Conservation (phyloP, 1,140 invertebrate genomes). For the Drosophila athabasca region DNA sequence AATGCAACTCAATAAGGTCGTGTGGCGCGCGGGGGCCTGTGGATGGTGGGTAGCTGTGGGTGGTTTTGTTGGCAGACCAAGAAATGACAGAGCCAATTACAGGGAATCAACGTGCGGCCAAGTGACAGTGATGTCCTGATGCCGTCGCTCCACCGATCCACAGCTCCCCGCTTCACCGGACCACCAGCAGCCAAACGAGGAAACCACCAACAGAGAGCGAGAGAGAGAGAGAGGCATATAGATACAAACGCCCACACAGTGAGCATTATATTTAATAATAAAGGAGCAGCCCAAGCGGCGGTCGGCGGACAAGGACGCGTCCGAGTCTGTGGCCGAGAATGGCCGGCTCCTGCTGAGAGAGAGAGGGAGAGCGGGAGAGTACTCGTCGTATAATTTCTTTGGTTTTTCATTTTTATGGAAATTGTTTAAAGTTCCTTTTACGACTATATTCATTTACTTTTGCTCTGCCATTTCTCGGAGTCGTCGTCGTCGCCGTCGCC, state of each 20-base stretch:
- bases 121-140: conserved; percentile 36
- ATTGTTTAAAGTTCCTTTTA: conserved; percentile 75
- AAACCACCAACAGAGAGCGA: conserved; percentile 9
- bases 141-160: conserved; percentile 16
- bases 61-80: conserved; percentile 13
- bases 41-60: too few relatives aligned
- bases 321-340: too few relatives aligned
- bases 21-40: not conserved
- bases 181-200: conserved; percentile 17
- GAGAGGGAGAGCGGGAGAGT: not conserved
- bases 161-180: not conserved
- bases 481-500: conserved; percentile 1
- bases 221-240: not conserved
- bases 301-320: conserved; percentile 1
- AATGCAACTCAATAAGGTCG: conserved; percentile 69
- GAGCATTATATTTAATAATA: conserved; percentile 75
- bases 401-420: conserved; percentile 80
- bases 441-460: conserved; percentile 72
- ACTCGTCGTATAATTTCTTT: conserved; percentile 62
- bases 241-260: conserved; percentile 25
- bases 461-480: conserved; percentile 4
- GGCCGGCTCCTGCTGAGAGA: not conserved
- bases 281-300: conserved; percentile 35
- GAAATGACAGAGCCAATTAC: conserved; percentile 77
- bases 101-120: conserved; percentile 49